Percentiles rank a stretch among this genome's conserved stretches.
phyloP scores from a whole-genome alignment of 1,140 invertebrate genomes.

The Heliconius nattereri region DNA sequence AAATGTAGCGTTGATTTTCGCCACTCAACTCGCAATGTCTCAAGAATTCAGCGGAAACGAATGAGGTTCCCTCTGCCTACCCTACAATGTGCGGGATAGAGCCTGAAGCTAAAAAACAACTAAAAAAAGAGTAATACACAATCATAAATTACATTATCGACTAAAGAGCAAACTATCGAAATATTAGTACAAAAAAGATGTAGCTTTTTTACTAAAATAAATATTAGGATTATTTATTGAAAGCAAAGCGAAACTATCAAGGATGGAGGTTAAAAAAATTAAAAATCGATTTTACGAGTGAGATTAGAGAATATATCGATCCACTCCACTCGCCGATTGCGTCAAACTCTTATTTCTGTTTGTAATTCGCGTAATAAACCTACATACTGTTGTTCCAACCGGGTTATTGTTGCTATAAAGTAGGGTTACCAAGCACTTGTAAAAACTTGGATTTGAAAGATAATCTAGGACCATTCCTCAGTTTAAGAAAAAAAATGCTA shows the following conservation, averaged over 20 bases:
- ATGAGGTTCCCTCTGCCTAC: too few relatives aligned
- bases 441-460: not conserved
- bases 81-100: too few relatives aligned
- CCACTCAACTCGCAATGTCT: too few relatives aligned
- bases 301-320: not conserved
- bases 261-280: not conserved
- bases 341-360: conserved; percentile 51
- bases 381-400: conserved; percentile 34
- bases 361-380: conserved; percentile 48
- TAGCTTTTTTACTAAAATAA: too few relatives aligned
- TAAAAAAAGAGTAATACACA: too few relatives aligned
- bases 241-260: not conserved
- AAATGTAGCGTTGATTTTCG: too few relatives aligned
- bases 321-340: conserved; percentile 42
- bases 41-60: too few relatives aligned
- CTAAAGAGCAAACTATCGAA: too few relatives aligned
- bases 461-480: not conserved
- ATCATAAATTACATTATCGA: too few relatives aligned
- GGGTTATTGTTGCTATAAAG: conserved; percentile 39
- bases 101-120: too few relatives aligned
- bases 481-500: not conserved
- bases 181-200: too few relatives aligned
- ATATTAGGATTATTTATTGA: not conserved
- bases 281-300: not conserved
- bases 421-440: not conserved